Conservation (phyloP, 1,140 invertebrate genomes). For the Melipona quadrifasciata region DNA sequence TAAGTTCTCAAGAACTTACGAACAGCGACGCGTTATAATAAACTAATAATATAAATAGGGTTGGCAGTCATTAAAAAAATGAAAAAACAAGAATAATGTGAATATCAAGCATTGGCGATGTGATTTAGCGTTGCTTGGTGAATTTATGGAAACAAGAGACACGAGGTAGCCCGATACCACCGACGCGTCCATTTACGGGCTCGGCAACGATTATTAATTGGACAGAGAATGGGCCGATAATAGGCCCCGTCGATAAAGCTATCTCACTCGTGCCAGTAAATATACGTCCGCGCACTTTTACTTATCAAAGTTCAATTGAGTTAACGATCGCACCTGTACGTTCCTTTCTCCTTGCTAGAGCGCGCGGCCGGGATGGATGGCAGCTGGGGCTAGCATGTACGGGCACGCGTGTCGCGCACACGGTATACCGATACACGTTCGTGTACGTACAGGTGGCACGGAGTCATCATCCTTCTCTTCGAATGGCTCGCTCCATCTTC, state of each 20-base stretch:
- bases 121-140: fast-evolving
- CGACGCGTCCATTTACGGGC: background rate
- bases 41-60: too few relatives aligned
- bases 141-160: background rate
- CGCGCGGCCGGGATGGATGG: slow-evolving; percentile 33
- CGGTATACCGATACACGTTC: slow-evolving; percentile 3
- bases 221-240: background rate
- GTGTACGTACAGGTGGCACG: slow-evolving; percentile 63
- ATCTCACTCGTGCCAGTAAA: slow-evolving; percentile 5
- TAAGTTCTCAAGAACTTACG: too few relatives aligned
- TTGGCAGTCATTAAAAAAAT: too few relatives aligned
- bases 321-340: slow-evolving; percentile 68
- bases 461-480: slow-evolving; percentile 44
- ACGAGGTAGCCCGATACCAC: background rate
- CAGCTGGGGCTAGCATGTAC: slow-evolving; percentile 54
- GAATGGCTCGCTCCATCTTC: background rate
- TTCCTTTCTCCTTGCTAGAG: slow-evolving; percentile 63
- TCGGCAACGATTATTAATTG: background rate
- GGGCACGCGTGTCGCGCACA: slow-evolving; percentile 38
- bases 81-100: too few relatives aligned
- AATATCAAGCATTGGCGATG: too few relatives aligned
- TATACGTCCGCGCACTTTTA: slow-evolving; percentile 47
- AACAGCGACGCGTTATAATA: too few relatives aligned
- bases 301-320: slow-evolving; percentile 66
- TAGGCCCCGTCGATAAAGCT: slow-evolving; percentile 8